Evolutionary conservation across 2,113 vertebrate species (phyloP).

Genomic region (Phalacrocorax carbo): DNA sequence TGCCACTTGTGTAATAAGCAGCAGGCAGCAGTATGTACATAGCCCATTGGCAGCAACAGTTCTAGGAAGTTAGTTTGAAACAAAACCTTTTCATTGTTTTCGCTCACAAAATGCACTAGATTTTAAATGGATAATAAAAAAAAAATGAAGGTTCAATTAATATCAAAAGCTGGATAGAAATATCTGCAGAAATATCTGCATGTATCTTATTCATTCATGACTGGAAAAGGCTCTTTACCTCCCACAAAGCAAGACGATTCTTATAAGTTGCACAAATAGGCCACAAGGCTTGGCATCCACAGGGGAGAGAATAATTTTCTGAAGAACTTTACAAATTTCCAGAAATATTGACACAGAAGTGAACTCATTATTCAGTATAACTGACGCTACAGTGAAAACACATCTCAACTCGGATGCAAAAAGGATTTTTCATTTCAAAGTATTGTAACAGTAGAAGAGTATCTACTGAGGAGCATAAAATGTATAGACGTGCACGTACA

Average conservation of each 20-base stretch:
- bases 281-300: not conserved
- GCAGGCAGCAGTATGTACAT: not conserved
- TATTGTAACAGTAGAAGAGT: not conserved
- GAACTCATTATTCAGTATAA: not conserved
- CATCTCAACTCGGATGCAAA: not conserved
- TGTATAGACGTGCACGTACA: rapidly evolving
- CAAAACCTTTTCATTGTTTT: not conserved
- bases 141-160: not conserved
- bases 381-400: not conserved
- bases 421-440: not conserved
- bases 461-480: not conserved
- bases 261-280: not conserved
- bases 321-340: not conserved
- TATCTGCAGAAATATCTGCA: not conserved
- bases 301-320: not conserved
- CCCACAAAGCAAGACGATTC: not conserved
- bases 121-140: not conserved
- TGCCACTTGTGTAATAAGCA: not conserved
- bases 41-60: not conserved
- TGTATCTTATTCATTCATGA: not conserved
- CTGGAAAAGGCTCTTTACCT: not conserved
- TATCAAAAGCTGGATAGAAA: not conserved
- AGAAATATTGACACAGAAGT: not conserved
- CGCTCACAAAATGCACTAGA: not conserved
- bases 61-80: not conserved